Evolutionary conservation across 1,140 invertebrate species (phyloP), one percentile per base, ranked within the genome.

Genomic region (Acromyrmex heyeri): DNA sequence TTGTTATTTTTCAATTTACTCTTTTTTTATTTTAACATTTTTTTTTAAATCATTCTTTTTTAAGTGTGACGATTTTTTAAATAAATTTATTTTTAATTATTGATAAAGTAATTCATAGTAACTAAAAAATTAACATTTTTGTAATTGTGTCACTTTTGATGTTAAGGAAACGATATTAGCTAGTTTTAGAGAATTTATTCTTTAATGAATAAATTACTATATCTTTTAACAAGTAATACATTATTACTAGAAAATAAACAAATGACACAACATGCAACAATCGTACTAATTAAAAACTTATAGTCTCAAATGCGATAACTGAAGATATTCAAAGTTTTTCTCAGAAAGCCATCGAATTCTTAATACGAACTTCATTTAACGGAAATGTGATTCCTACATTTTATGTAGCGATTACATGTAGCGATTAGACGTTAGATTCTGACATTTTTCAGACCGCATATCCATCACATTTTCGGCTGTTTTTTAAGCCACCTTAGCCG

Each of bases 381-480:
- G 62, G 18, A 73, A 38, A 30, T 38, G 18, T 69, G 10, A 50
- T 67, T 90, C 79, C 69, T 67, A 87, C 79, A 79, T 79, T 21
- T 78, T 69, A 6, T 61, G 16, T 53, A 14, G 14, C 77, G 83
- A 90, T 82, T 77, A 78, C n/a, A 6, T 61, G 16, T 53, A 14
- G 14, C 77, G 83, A 90, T 82, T 77, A 78, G 78, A 88, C 55
- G 62, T 81, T 59, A 86, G 70, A 87, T 85, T 70, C 55, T 57
- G 72, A 59, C 64, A 75, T 85, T 89, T 87, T 88, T 89, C 86
- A 87, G 75, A 86, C 67, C 70, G 85, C 67, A 57, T 67, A 85
- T 87, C 78, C 69, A 4, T 24, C 72, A 27, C 87, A 89, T 87
- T 87, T 89, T 89, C 18, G 57, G 30, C 12, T 21, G 61, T 75